Evolutionary conservation across 2,888 invertebrate species (phyloP), one percentile per base, ranked within the genome.

Genomic region (Celastrina argiolus): DNA sequence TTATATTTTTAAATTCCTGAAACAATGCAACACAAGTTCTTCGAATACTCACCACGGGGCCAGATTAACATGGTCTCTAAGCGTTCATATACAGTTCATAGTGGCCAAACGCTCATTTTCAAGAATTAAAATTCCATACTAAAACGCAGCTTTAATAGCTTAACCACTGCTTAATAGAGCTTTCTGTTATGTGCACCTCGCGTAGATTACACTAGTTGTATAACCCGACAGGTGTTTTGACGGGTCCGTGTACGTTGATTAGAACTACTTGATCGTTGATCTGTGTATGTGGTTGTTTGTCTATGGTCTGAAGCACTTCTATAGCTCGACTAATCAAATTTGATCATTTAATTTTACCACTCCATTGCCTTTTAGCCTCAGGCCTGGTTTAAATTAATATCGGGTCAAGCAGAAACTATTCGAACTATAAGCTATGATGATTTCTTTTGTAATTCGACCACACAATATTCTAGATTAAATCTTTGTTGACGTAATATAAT

Each of bases 221-320:
- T 61, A 22, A 61, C 39, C 36, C 39, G 36, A 61, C 36, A 18
- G 59, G 34, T 22, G 36, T 61, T 22, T 34, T 16, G 34, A 59
- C 34, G 18, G 16, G 18, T 22, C 0, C 18, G 39, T 39, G 18
- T 36, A 36, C 59, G 34, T 31, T 36, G 39, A 61, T 61, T 18
- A 61, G 61, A 8, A 18, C 39, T 61, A 61, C 61, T 61, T 39
- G 36, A 61, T 61, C 36, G 36, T 16, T 59, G 10, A 59, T 18
- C 58, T 16, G 34, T 16, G 36, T 26, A 36, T 36, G 61, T 39
- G 39, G 39, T 36, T 36, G 39, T 36, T 61, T 61, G 26, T 39
- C 22, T 61, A 12, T 18, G 61, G 34, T 12, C n/a, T n/a, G n/a
- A n/a, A 16, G 4, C 34, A 34, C 4, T 39, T 34, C 18, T 39